These are phyloP conservation scores for Pseudococcus longispinus DNA, from an alignment of 2,888 invertebrate species.

Conservation along the genomic window DNA sequence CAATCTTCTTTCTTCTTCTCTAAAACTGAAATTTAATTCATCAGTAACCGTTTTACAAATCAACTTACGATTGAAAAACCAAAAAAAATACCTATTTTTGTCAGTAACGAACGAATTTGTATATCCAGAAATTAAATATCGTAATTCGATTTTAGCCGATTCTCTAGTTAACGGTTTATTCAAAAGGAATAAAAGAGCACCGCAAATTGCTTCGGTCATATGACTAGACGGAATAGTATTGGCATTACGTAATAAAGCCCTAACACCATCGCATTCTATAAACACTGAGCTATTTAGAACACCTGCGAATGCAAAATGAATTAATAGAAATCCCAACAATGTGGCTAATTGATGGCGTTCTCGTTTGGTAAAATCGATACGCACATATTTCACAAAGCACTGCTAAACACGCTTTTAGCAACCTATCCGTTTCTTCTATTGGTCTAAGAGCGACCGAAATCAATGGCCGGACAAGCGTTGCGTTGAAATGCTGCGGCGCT, in stretches of 20 bases:
- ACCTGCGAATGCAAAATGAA: constrained; percentile 65
- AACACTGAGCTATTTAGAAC: constrained; percentile 82
- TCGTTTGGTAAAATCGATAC: constrained; percentile 42
- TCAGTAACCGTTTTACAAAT: constrained; percentile 11
- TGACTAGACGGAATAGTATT: constrained; percentile 72
- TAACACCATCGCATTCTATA: constrained; percentile 82
- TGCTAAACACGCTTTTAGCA: constrained; percentile 84
- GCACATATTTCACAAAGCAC: constrained; percentile 79
- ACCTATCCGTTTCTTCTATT: constrained; percentile 71
- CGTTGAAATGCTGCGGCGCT: constrained; percentile 74
- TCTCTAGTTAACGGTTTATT: constrained; percentile 83
- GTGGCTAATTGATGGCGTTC: neutral
- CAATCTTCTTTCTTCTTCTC: constrained; percentile 55
- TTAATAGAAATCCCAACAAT: constrained; percentile 30
- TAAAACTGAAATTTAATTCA: constrained; percentile 35
- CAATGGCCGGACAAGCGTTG: constrained; percentile 78
- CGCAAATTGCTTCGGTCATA: constrained; percentile 89
- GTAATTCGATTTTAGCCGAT: constrained; percentile 78
- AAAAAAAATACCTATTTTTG: constrained; percentile 62
- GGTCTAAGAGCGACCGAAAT: constrained; percentile 72
- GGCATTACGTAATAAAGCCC: constrained; percentile 77
- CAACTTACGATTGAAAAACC: neutral
- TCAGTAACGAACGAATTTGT: constrained; percentile 68
- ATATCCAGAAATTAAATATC: constrained; percentile 77
- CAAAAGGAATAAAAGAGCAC: constrained; percentile 82